These are phyloP conservation scores for Micrasema minimum DNA, from an alignment of 1,140 invertebrate species.

Conservation along the genomic window DNA sequence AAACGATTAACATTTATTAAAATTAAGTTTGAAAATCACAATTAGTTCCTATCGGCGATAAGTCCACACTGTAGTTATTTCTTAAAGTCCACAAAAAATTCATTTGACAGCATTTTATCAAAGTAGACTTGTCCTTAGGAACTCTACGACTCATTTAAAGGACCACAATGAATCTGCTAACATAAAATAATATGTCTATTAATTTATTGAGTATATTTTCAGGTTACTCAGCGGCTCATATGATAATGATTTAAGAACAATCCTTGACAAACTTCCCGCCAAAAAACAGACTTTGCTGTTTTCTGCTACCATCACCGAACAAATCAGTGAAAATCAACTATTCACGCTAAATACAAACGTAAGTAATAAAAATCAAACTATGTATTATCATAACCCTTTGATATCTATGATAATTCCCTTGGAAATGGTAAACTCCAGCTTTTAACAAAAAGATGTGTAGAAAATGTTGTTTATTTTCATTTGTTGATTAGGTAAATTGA, in stretches of 20 bases:
- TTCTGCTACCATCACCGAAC: conserved; percentile 95
- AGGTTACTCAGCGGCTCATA: conserved; percentile 82
- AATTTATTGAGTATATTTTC: no score
- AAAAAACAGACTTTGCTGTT: conserved; percentile 90
- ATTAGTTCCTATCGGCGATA: no score
- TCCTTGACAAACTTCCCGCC: conserved; percentile 83
- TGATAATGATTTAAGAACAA: conserved; percentile 83
- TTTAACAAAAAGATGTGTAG: neutral
- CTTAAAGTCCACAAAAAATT: no score
- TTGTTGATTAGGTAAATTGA: neutral
- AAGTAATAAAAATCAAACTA: conserved; percentile 20
- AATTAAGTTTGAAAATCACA: no score
- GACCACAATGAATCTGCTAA: no score
- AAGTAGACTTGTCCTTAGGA: no score
- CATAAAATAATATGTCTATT: no score
- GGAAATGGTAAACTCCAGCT: neutral
- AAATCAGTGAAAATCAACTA: conserved; percentile 65
- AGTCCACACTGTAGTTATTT: no score
- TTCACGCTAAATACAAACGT: conserved; percentile 62
- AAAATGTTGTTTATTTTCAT: neutral
- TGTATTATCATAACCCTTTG: neutral
- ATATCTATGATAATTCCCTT: neutral
- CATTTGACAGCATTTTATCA: no score
- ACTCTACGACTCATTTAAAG: no score
- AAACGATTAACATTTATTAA: no score